Evolutionary conservation across 1,140 invertebrate species (phyloP).

Genomic region (Kradibia gibbosae): DNA sequence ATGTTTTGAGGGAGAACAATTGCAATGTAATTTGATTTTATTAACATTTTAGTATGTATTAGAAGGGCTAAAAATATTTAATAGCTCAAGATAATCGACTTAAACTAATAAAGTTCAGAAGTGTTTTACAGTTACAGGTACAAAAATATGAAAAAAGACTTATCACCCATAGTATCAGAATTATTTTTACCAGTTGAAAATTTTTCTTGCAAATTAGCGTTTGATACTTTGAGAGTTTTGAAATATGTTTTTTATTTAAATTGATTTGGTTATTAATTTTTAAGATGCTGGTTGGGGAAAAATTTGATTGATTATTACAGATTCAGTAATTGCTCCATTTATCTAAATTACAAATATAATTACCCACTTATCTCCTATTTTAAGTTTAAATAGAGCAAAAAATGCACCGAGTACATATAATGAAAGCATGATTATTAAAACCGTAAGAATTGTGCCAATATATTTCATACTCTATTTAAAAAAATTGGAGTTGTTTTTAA

Average conservation of each 20-base stretch:
- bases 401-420: too few species aligned
- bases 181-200: neutral
- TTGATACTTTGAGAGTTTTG: neutral
- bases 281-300: neutral
- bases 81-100: slow-evolving; percentile 10
- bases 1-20: neutral
- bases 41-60: neutral
- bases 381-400: too few species aligned
- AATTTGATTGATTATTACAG: neutral
- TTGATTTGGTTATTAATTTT: slow-evolving; percentile 1
- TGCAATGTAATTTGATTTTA: slow-evolving; percentile 31
- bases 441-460: too few species aligned
- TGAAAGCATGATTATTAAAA: too few species aligned
- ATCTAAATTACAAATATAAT: slow-evolving; percentile 16
- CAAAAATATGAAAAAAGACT: neutral
- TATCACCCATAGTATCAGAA: neutral
- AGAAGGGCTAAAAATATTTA: neutral
- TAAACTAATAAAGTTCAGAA: neutral
- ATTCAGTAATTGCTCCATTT: neutral
- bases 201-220: neutral
- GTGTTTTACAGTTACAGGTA: neutral
- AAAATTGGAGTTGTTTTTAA: too few species aligned
- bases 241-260: neutral
- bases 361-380: slow-evolving; percentile 16
- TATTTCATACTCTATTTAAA: too few species aligned